A percentile compares a stretch with the other conserved stretches of the same genome.
phyloP scores from a whole-genome alignment of 2,797 vertebrate species.

The Xyrichtys novacula region DNA sequence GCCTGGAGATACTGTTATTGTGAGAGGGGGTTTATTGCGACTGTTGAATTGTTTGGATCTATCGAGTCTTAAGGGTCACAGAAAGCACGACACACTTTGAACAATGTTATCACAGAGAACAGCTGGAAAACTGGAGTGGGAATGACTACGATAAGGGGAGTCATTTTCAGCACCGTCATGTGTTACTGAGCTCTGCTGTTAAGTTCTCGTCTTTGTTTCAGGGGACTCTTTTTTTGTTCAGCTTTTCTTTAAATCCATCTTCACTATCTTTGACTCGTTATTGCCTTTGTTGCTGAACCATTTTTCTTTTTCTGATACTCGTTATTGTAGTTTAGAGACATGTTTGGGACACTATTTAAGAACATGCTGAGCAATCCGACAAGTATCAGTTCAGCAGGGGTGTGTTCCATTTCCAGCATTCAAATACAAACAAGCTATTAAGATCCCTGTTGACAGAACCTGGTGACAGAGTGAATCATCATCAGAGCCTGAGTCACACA shows the following conservation, averaged over 20 bases:
- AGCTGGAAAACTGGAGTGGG: conserved; percentile 51
- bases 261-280: conserved; percentile 22
- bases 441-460: background rate
- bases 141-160: conserved; percentile 45
- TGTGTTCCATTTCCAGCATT: conserved; percentile 4
- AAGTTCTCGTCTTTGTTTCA: conserved; percentile 10
- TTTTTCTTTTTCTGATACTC: conserved; percentile 20
- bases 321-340: background rate
- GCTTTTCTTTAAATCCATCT: conserved; percentile 31
- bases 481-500: conserved; percentile 17
- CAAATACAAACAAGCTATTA: conserved; percentile 19
- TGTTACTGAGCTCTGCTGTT: conserved; percentile 22
- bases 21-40: conserved; percentile 31
- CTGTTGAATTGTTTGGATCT: conserved; percentile 19
- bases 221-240: conserved; percentile 26
- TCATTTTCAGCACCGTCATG: conserved; percentile 45
- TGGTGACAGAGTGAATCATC: background rate
- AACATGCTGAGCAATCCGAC: background rate
- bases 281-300: background rate
- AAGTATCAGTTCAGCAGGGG: background rate
- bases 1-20: conserved; percentile 24
- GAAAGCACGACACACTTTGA: conserved; percentile 36
- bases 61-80: conserved; percentile 30
- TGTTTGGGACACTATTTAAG: background rate
- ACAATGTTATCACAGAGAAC: conserved; percentile 73